Conservation (phyloP, 2,113 vertebrate genomes). For the Plecotus auritus region DNA sequence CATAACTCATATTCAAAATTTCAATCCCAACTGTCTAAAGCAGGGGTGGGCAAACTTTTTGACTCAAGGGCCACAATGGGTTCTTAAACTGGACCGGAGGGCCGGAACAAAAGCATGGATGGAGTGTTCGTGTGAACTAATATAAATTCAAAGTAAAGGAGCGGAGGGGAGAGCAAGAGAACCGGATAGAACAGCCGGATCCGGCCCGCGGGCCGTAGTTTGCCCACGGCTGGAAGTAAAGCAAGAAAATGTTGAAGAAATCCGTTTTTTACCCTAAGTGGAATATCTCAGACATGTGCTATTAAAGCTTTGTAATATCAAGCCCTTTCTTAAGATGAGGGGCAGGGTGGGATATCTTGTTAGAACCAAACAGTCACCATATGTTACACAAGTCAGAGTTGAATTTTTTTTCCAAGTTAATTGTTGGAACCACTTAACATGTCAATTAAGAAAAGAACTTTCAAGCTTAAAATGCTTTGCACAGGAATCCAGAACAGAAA, state of each 20-base stretch:
- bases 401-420: background rate
- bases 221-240: too few species aligned
- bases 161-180: too few species aligned
- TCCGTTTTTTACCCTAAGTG: background rate
- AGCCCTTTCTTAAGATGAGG: background rate
- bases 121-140: too few species aligned
- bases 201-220: too few species aligned
- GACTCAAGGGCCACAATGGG: too few species aligned
- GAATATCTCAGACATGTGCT: background rate
- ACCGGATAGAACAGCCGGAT: too few species aligned
- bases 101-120: too few species aligned
- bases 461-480: background rate
- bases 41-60: too few species aligned
- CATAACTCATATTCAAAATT: background rate
- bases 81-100: too few species aligned
- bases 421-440: background rate
- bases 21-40: too few species aligned
- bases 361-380: background rate
- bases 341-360: background rate
- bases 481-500: background rate
- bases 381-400: background rate
- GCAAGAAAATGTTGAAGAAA: background rate
- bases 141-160: too few species aligned
- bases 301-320: background rate
- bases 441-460: background rate